These are phyloP conservation scores for Channa maculata DNA, from an alignment of 2,113 vertebrate species.

Conservation along the genomic window DNA sequence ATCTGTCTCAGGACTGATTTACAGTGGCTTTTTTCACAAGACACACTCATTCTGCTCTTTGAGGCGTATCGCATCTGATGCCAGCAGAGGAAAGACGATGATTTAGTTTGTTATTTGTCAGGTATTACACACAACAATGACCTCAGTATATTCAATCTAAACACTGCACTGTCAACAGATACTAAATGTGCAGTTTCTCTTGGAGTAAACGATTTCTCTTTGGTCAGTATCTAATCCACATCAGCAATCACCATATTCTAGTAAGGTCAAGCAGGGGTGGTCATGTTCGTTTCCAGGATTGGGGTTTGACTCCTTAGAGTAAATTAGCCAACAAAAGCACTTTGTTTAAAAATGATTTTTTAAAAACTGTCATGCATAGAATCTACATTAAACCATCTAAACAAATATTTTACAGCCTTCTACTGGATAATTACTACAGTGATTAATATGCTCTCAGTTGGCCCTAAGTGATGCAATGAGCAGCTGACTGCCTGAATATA, in stretches of 20 bases:
- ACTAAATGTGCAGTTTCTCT: neutral
- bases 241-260: neutral
- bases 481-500: too few species aligned
- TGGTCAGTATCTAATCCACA: neutral
- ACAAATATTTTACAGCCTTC: too few species aligned
- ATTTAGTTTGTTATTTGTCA: slow-evolving; percentile 1
- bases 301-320: neutral
- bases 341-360: too few species aligned
- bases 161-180: neutral
- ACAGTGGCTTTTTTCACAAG: neutral
- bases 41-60: neutral
- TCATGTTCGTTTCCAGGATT: neutral
- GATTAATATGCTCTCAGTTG: too few species aligned
- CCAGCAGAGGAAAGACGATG: neutral
- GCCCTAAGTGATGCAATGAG: too few species aligned
- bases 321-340: too few species aligned
- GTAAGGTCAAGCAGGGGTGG: neutral
- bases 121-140: neutral
- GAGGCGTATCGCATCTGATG: neutral
- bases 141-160: slow-evolving; percentile 2
- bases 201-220: neutral
- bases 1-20: neutral
- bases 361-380: too few species aligned
- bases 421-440: too few species aligned
- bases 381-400: too few species aligned